Base-by-base conservation (phyloP, 2,888 invertebrate species). In the Agonopterix subpropinquella region DNA sequence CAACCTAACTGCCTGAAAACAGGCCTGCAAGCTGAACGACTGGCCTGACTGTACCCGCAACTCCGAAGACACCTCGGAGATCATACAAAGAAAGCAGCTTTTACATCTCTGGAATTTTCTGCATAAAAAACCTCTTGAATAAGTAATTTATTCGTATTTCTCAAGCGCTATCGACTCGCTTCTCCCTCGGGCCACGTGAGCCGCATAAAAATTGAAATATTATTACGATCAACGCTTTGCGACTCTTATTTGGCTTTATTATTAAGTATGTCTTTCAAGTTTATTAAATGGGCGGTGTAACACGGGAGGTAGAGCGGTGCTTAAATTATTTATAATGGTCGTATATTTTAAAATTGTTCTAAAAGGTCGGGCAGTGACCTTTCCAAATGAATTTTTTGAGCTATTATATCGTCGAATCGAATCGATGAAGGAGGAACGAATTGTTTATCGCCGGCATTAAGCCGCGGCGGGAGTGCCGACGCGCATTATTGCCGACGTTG, bases 381-480 rank as follows among this genome's bases (percentile, higher is more conserved):
- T 75, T 66, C 66, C 70, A 70, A 79, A 80, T 76, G 68, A 76
- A 70, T 79, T 76, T 79, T 72, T 70, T 66, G 65, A 72, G 69
- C 67, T 71, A 72, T 75, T 73, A 78, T 65, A 67, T 70, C 65
- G 72, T 71, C 65, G 73, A 68, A 72, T 68, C 65, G 70, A 77
- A 78, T 78, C 71, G 49, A 70, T 75, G 75, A 76, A 77, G 64
- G 73, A 73, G 80, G 71, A 77, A 77, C 84, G 71, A 83, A 86
- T 85, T 75, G 77, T 76, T 83, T 82, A 82, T 77, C 72, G 66
- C 72, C 67, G 74, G 75, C 69, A 79, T 81, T 78, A 80, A 77
- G 70, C 70, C 69, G 67, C 67, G 64, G 66, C 75, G 65, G 65
- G 69, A 72, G 73, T 73, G 73, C 69, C 67, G 72, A 72, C 74